A percentile compares a stretch with the other conserved stretches of the same genome.
Evolutionary conservation across 2,888 invertebrate species (phyloP).

Genomic region (Eilema griseolum): DNA sequence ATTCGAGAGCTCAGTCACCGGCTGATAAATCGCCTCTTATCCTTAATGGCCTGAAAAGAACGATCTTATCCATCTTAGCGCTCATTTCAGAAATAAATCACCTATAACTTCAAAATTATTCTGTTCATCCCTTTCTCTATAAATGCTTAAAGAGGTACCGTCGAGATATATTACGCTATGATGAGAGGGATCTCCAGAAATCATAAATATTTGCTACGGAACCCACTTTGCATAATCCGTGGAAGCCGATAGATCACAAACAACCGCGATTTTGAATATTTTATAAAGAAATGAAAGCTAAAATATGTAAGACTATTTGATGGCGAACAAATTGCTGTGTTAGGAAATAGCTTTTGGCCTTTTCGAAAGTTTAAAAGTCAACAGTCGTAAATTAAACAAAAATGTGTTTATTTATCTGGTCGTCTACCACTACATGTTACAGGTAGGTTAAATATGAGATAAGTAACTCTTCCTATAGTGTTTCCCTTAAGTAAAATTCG

Average conservation of each 20-base stretch:
- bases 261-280: slow-evolving; percentile 44
- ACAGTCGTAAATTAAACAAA: background rate
- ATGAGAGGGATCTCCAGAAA: slow-evolving; percentile 36
- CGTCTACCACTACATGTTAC: background rate
- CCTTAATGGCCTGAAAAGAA: slow-evolving; percentile 11
- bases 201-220: slow-evolving; percentile 54
- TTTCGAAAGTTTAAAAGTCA: background rate
- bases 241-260: slow-evolving; percentile 50
- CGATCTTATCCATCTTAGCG: background rate
- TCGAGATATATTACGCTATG: slow-evolving; percentile 35
- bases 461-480: no score
- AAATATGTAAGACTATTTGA: slow-evolving; percentile 39
- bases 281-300: slow-evolving; percentile 29
- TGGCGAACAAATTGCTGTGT: slow-evolving; percentile 21
- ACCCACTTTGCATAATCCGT: slow-evolving; percentile 52
- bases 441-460: no score
- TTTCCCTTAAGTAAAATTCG: no score
- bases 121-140: slow-evolving; percentile 18
- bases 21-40: slow-evolving; percentile 14
- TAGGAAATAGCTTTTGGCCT: background rate
- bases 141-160: slow-evolving; percentile 28
- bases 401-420: no score
- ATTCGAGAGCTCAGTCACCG: background rate
- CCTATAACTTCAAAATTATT: slow-evolving; percentile 20
- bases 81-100: slow-evolving; percentile 15